Conservation (phyloP, 1,140 invertebrate species). For the Scaptomyza graminum region DNA sequence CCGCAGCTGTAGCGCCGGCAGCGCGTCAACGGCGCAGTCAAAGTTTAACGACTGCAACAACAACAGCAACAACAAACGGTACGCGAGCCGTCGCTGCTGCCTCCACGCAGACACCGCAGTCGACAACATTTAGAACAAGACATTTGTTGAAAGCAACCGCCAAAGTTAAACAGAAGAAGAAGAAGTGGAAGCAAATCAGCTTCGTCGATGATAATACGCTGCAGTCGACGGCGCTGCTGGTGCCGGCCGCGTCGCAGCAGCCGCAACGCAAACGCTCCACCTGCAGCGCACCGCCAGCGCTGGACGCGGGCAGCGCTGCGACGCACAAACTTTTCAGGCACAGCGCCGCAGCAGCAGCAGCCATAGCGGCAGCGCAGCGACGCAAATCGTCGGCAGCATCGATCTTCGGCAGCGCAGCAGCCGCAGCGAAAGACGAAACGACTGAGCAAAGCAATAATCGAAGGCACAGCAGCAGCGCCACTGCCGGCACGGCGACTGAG, state of each 20-base stretch:
- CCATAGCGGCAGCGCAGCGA: constrained; percentile 23
- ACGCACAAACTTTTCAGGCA: constrained; percentile 52
- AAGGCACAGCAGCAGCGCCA: constrained; percentile 50
- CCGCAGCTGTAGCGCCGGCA: constrained; percentile 43
- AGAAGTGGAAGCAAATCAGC: constrained; percentile 76
- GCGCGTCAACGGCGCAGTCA: constrained; percentile 44
- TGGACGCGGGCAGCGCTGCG: constrained; percentile 32
- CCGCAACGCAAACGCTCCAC: constrained; percentile 65
- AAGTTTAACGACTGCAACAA: constrained; percentile 30
- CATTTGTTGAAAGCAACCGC: constrained; percentile 74
- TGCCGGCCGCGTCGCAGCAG: constrained; percentile 36
- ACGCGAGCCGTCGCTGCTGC: constrained; percentile 34
- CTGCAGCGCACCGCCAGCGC: constrained; percentile 65
- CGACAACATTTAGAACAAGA: constrained; percentile 51
- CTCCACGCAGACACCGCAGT: constrained; percentile 44
- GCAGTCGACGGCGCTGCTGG: constrained; percentile 45
- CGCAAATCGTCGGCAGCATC: constrained; percentile 75
- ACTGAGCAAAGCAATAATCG: constrained; percentile 24
- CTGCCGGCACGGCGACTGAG: constrained; percentile 31
- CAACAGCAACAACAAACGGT: constrained; percentile 33
- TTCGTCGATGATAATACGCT: constrained; percentile 65
- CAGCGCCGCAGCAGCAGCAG: constrained; percentile 18
- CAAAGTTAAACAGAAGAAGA: constrained; percentile 80
- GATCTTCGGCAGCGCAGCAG: constrained; percentile 63
- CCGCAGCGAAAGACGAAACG: constrained; percentile 34